Evolutionary conservation across 1,140 invertebrate genomes (phyloP), one percentile per base, ranked within the genome.

Genomic region (Linepithema humile): DNA sequence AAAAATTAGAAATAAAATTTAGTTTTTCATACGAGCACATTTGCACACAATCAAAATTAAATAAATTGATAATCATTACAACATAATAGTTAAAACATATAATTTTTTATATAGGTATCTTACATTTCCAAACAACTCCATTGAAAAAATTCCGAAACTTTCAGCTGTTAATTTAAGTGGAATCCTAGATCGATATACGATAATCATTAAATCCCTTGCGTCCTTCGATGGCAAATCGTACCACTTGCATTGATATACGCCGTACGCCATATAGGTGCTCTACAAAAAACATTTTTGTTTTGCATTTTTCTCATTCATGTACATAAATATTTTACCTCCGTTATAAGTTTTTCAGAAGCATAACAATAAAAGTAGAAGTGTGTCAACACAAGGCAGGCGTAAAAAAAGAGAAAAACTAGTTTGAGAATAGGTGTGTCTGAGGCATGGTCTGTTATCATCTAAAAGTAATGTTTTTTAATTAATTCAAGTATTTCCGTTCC

Each of bases 311-410:
- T 3, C 45, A 23, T 70, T 53, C n/a, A n/a, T 29, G 3, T 40
- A 12, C 2, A 45, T 10, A 85, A 35, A 32, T 48, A 3, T 23
- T 70, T 88, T 78, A 85, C 86, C 55, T 80, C 65, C 0, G 50
- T 10, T 0, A 84, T 17, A 29, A 89, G 67, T 53, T 17, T 60
- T 20, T 89, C 87, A 6, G 77, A 84, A 6, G 85, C 23, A 5
- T 88, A 84, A 43, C 88, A 89, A 59, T 89, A 89, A 38, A 78
- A 20, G 12, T 72, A 89, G 4, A 88, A 29, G 6, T 78, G 75
- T 0, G 59, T 29, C 3, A 86, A 35, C 4, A 85, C 53, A 6
- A 72, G 12, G 0, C 0, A 3, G 0, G 69, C 40, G 15, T 89
- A 89, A 0, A 75, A 38, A 0, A 23, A 9, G 4, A 89, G 5